Percentiles rank a stretch among this genome's conserved stretches.
phyloP scores from a whole-genome alignment of 2,113 vertebrate genomes.

The Pseudolaguvia tuberculata region DNA sequence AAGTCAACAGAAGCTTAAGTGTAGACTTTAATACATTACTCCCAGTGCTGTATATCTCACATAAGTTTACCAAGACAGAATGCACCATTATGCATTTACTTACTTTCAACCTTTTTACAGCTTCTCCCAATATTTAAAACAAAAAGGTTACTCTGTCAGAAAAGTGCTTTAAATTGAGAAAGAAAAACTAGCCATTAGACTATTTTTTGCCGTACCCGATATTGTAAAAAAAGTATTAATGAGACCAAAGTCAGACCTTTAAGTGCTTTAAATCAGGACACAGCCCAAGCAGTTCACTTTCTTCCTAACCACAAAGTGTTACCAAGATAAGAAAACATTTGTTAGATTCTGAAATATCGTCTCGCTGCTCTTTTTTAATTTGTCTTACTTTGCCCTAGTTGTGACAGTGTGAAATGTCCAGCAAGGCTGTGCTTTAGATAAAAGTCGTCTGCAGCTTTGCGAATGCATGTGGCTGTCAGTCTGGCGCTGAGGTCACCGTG shows the following conservation, averaged over 20 bases:
- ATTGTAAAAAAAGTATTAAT: background rate
- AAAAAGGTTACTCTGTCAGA: slow-evolving; percentile 6
- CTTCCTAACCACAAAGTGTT: slow-evolving; percentile 5
- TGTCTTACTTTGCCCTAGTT: slow-evolving; percentile 55
- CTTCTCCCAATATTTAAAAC: slow-evolving; percentile 14
- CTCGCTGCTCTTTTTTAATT: slow-evolving; percentile 42
- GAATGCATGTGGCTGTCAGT: slow-evolving; percentile 57
- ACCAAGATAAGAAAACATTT: slow-evolving; percentile 3
- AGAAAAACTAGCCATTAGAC: background rate
- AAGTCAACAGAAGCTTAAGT: slow-evolving; percentile 48
- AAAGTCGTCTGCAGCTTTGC: slow-evolving; percentile 59
- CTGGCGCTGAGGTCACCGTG: slow-evolving; percentile 56
- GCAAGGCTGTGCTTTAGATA: slow-evolving; percentile 57
- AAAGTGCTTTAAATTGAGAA: background rate
- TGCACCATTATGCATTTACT: slow-evolving; percentile 13
- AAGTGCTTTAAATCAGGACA: slow-evolving; percentile 14
- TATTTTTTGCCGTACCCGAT: background rate
- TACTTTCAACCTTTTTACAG: slow-evolving; percentile 20
- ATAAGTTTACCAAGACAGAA: slow-evolving; percentile 20
- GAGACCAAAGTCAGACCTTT: background rate
- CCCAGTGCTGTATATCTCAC: slow-evolving; percentile 10
- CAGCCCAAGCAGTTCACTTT: slow-evolving; percentile 8
- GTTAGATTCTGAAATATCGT: slow-evolving; percentile 12
- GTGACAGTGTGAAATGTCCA: slow-evolving; percentile 53
- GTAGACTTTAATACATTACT: slow-evolving; percentile 10